Evolutionary conservation across 1,140 invertebrate genomes (phyloP).

Genomic region (Glossosoma conforme): DNA sequence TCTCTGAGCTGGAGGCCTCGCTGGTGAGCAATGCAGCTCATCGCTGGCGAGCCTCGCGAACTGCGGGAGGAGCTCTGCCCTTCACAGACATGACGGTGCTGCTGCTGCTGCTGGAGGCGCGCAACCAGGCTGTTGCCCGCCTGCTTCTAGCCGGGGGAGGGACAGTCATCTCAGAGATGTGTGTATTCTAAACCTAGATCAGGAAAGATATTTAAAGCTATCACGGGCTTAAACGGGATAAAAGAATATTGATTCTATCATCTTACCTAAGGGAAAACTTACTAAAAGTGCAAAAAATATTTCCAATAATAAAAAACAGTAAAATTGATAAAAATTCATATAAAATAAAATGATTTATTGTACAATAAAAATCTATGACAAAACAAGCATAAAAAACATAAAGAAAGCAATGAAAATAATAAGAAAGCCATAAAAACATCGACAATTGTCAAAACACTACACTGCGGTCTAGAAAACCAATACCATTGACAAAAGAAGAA

Average conservation of each 20-base stretch:
- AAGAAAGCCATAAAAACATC: too few relatives aligned
- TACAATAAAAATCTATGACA: too few relatives aligned
- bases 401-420: too few relatives aligned
- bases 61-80: slow-evolving; percentile 48
- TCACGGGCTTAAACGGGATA: neutral
- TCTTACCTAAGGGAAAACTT: neutral
- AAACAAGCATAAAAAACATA: too few relatives aligned
- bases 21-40: slow-evolving; percentile 53
- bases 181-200: neutral
- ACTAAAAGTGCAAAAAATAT: too few relatives aligned
- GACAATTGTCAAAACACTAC: too few relatives aligned
- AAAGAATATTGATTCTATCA: neutral
- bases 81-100: slow-evolving; percentile 66
- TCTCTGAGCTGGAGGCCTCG: slow-evolving; percentile 44
- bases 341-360: too few relatives aligned
- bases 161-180: slow-evolving; percentile 50
- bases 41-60: slow-evolving; percentile 37
- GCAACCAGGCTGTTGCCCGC: slow-evolving; percentile 59
- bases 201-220: neutral
- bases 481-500: too few relatives aligned
- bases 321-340: too few relatives aligned
- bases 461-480: too few relatives aligned
- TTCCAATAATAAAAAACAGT: too few relatives aligned
- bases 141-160: slow-evolving; percentile 71
- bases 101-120: slow-evolving; percentile 60